Evolutionary conservation across 2,888 invertebrate genomes (phyloP).

Genomic region (Lepas anatifera): DNA sequence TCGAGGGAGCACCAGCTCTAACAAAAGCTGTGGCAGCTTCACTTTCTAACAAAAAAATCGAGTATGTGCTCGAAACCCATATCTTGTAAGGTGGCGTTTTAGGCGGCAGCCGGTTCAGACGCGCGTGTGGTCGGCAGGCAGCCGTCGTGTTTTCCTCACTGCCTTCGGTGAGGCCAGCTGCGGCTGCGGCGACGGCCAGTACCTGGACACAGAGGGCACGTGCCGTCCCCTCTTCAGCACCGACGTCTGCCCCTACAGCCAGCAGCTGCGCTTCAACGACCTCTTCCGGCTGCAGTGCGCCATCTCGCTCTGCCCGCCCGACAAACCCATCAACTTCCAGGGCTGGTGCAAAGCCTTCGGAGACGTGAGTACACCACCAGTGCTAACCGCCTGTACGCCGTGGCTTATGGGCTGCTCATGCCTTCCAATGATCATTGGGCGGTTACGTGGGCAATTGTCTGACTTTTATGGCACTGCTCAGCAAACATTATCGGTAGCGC

Average conservation of each 20-base stretch:
- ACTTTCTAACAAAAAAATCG: too few relatives aligned
- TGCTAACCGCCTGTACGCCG: too few relatives aligned
- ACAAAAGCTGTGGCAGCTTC: too few relatives aligned
- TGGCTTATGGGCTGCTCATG: too few relatives aligned
- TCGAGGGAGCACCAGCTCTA: too few relatives aligned
- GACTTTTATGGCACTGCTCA: too few relatives aligned
- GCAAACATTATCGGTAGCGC: too few relatives aligned
- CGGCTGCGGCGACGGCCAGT: slow-evolving; percentile 23
- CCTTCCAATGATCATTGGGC: too few relatives aligned
- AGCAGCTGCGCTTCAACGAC: slow-evolving; percentile 8
- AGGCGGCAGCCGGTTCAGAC: too few relatives aligned
- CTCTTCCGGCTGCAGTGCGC: not conserved
- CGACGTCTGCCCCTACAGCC: not conserved
- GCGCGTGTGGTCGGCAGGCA: not conserved
- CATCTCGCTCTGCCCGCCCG: not conserved
- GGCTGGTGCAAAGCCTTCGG: slow-evolving; percentile 1
- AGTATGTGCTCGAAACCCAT: too few relatives aligned
- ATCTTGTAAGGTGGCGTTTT: too few relatives aligned
- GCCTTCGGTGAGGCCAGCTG: slow-evolving; percentile 23
- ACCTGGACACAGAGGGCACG: not conserved
- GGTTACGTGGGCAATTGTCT: too few relatives aligned
- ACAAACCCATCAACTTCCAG: not conserved
- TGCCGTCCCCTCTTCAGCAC: not conserved
- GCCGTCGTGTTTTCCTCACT: slow-evolving; percentile 22
- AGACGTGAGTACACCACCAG: slow-evolving; percentile 1